phyloP scores from a whole-genome alignment of 2,113 vertebrate genomes.

The Cranoglanis bouderius region DNA sequence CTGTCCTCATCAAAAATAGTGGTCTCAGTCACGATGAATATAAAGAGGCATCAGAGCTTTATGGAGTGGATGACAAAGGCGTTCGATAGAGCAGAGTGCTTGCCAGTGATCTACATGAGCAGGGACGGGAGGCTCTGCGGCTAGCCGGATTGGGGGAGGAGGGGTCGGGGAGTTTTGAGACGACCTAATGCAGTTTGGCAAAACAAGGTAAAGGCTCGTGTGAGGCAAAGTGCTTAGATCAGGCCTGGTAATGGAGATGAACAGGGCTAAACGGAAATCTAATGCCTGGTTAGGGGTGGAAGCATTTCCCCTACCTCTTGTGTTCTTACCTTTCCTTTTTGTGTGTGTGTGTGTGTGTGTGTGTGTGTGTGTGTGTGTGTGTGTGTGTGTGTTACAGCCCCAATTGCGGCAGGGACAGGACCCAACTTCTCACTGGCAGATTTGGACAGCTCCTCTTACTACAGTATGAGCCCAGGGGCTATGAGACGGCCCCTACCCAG shows the following conservation, averaged over 20 bases:
- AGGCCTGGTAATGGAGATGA: conserved; percentile 36
- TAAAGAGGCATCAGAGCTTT: conserved; percentile 58
- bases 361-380: conserved; percentile 40
- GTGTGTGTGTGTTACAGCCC: conserved; percentile 74
- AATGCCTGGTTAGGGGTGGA: conserved; percentile 25
- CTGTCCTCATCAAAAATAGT: conserved; percentile 64
- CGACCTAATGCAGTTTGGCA: conserved; percentile 41
- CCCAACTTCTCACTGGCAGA: conserved; percentile 98
- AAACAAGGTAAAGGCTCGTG: conserved; percentile 38
- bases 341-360: conserved; percentile 27
- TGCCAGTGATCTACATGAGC: conserved; percentile 48
- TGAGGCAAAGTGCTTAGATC: conserved; percentile 31
- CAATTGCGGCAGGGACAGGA: conserved; percentile 95
- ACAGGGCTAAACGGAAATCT: conserved; percentile 35
- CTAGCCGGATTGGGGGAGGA: neutral
- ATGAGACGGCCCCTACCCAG: conserved; percentile 97
- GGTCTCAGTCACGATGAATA: conserved; percentile 59
- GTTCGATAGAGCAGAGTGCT: conserved; percentile 52
- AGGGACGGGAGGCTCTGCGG: conserved; percentile 23
- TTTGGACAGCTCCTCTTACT: conserved; percentile 98
- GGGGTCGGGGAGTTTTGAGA: neutral
- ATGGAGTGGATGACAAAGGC: conserved; percentile 59
- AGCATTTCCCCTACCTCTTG: conserved; percentile 6
- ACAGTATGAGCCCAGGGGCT: conserved; percentile 98
- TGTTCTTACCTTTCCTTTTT: conserved; percentile 3